Evolutionary conservation across 2,888 invertebrate genomes (phyloP).

Genomic region (Netelia inedita): DNA sequence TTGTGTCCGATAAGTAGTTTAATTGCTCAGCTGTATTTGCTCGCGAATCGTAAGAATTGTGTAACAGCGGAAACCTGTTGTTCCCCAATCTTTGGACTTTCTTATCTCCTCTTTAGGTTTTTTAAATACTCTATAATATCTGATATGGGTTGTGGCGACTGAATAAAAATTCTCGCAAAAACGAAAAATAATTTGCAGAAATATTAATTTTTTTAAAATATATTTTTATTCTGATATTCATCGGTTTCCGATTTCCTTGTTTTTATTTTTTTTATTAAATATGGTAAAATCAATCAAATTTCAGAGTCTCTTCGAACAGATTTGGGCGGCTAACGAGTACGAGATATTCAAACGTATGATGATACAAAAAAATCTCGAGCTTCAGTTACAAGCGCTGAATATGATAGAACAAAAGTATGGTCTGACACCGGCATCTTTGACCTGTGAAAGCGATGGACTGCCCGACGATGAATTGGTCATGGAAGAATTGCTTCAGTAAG

Average conservation of each 20-base stretch:
- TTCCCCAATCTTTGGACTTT: not conserved
- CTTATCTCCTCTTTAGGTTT: not conserved
- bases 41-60: not conserved
- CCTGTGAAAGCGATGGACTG: constrained; percentile 79
- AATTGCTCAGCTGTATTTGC: not conserved
- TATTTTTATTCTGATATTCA: too few species aligned
- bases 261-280: too few species aligned
- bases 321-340: constrained; percentile 97
- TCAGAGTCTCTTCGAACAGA: constrained; percentile 90
- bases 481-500: constrained; percentile 88
- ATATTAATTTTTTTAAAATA: too few species aligned
- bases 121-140: too few species aligned
- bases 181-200: not conserved
- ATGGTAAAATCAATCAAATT: constrained; percentile 53
- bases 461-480: constrained; percentile 87
- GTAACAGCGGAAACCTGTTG: not conserved
- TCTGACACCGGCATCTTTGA: constrained; percentile 88
- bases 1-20: not conserved
- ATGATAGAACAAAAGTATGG: constrained; percentile 93
- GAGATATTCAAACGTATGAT: constrained; percentile 96
- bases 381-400: constrained; percentile 95
- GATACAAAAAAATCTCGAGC: constrained; percentile 96
- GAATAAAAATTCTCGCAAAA: not conserved
- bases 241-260: too few species aligned
- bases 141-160: too few species aligned